Percentiles rank a stretch among this genome's conserved stretches.
These are phyloP conservation scores for Lathamus discolor DNA, from an alignment of 2,113 vertebrate species.

Conservation along the genomic window DNA sequence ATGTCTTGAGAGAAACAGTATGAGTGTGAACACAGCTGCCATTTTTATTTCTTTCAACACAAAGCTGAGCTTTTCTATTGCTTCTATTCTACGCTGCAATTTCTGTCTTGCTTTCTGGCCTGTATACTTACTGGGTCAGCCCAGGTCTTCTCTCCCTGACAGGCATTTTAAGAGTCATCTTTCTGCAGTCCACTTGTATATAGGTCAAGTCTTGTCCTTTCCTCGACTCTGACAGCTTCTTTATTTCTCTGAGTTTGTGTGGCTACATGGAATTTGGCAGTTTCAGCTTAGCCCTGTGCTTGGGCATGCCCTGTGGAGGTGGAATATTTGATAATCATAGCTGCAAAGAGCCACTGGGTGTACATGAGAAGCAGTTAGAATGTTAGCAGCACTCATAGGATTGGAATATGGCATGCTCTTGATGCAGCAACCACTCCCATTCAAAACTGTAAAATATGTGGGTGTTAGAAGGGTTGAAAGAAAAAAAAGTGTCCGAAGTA, in stretches of 20 bases:
- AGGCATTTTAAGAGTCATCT: neutral
- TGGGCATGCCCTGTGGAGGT: neutral
- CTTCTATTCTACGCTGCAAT: accelerated
- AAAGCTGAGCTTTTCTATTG: neutral
- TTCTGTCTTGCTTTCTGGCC: neutral
- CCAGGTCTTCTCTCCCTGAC: neutral
- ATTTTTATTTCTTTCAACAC: neutral
- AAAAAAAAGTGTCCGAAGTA: neutral
- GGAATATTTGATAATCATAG: neutral
- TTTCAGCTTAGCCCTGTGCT: neutral
- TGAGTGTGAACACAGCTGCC: neutral
- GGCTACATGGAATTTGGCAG: neutral
- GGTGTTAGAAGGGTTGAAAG: neutral
- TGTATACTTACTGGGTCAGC: neutral
- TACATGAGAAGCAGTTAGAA: neutral
- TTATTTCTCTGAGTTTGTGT: neutral
- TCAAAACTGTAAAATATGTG: neutral
- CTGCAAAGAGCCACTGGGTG: neutral
- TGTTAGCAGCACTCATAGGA: neutral
- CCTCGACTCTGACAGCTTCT: neutral
- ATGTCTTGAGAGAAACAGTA: neutral
- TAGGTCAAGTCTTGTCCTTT: neutral
- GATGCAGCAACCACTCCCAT: neutral
- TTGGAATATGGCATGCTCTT: neutral
- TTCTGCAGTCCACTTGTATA: neutral